These are phyloP conservation scores for Lordiphosa clarofinis DNA, from an alignment of 1,140 invertebrate genomes.

Conservation along the genomic window DNA sequence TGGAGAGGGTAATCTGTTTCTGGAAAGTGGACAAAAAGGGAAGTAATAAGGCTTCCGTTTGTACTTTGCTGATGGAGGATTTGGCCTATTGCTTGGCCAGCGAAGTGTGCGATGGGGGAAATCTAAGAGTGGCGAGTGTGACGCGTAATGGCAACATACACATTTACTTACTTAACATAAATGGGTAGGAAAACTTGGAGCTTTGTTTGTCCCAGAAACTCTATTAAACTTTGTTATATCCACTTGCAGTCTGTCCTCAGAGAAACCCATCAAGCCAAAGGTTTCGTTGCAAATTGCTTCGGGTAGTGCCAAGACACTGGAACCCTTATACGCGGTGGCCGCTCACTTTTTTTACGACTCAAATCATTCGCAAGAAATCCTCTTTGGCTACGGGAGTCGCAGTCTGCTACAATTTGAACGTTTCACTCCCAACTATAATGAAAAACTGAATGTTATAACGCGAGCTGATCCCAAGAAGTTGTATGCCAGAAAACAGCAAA, in stretches of 20 bases:
- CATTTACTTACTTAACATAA: conserved; percentile 87
- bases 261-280: conserved; percentile 87
- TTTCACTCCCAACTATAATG: conserved; percentile 82
- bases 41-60: conserved; percentile 75
- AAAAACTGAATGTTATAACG: conserved; percentile 82
- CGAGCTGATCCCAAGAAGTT: conserved; percentile 80
- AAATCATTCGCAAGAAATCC: conserved; percentile 75
- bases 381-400: conserved; percentile 82
- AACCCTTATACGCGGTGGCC: conserved; percentile 82
- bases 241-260: conserved; percentile 80
- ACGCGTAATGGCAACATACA: conserved; percentile 88
- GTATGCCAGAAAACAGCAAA: conserved; percentile 77
- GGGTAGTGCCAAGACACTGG: conserved; percentile 81
- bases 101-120: conserved; percentile 79
- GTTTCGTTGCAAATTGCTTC: conserved; percentile 86
- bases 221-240: neutral
- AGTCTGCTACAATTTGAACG: conserved; percentile 84
- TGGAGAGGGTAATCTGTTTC: conserved; percentile 75
- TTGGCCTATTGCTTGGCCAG: conserved; percentile 82
- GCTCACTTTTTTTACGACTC: conserved; percentile 80
- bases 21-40: conserved; percentile 70
- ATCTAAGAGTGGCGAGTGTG: conserved; percentile 83
- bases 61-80: conserved; percentile 85
- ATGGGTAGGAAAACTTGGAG: conserved; percentile 81
- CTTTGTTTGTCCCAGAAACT: neutral